These are phyloP conservation scores for Nasonia giraulti DNA, from an alignment of 1,140 invertebrate species.

Conservation along the genomic window DNA sequence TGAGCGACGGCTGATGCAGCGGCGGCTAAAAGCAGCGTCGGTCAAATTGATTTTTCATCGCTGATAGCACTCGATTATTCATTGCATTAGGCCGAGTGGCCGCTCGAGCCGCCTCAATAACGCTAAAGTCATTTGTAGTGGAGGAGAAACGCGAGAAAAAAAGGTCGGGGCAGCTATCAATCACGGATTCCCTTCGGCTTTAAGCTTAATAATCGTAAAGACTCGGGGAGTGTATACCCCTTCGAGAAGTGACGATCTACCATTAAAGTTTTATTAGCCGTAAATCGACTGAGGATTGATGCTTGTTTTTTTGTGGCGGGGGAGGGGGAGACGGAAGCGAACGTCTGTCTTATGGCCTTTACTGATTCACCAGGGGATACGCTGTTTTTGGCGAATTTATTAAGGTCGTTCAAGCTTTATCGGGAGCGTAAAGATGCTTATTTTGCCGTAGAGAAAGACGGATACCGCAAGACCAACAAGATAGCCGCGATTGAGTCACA, in stretches of 20 bases:
- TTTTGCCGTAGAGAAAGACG: too few species aligned
- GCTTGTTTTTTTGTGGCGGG: background rate
- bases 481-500: too few species aligned
- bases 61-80: background rate
- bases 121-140: background rate
- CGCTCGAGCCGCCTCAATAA: background rate
- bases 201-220: background rate
- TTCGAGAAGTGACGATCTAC: background rate
- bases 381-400: background rate
- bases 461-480: too few species aligned
- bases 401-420: too few species aligned
- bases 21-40: background rate
- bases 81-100: background rate
- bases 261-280: background rate
- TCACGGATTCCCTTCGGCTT: background rate
- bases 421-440: too few species aligned
- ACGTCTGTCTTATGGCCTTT: background rate
- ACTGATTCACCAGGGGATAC: background rate
- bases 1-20: background rate
- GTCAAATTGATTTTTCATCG: constrained; percentile 7
- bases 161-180: background rate
- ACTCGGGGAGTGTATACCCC: background rate
- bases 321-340: too few species aligned
- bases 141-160: background rate
- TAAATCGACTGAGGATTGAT: background rate